Evolutionary conservation across 2,113 vertebrate genomes (phyloP).

Genomic region (Ciconia maguari): DNA sequence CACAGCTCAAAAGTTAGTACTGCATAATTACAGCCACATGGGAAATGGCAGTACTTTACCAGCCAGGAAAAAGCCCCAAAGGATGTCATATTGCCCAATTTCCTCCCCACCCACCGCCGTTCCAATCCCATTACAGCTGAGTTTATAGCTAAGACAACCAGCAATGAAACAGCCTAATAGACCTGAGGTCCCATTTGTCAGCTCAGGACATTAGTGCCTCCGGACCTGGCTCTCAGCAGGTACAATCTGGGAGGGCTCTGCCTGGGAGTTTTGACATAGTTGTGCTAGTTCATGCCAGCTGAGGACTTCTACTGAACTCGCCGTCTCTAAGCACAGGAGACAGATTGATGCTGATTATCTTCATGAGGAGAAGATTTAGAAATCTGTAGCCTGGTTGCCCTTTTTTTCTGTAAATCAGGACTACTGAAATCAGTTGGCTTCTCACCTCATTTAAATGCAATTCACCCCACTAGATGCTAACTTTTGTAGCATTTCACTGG

Average conservation of each 20-base stretch:
- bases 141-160: neutral
- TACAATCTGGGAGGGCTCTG: neutral
- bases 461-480: neutral
- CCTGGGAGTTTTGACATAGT: neutral
- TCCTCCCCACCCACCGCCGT: neutral
- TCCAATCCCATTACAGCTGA: neutral
- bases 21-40: neutral
- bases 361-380: neutral
- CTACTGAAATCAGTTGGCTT: neutral
- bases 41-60: neutral
- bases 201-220: neutral
- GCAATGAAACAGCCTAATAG: neutral
- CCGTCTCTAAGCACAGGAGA: neutral
- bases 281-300: neutral
- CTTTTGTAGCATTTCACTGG: neutral
- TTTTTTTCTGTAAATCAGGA: neutral
- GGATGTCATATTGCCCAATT: neutral
- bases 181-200: neutral
- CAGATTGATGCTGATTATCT: neutral
- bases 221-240: neutral
- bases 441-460: neutral
- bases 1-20: neutral
- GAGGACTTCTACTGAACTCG: neutral
- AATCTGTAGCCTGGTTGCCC: neutral
- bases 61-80: neutral